Conservation (phyloP, 2,888 invertebrate genomes). For the Elegia similella region DNA sequence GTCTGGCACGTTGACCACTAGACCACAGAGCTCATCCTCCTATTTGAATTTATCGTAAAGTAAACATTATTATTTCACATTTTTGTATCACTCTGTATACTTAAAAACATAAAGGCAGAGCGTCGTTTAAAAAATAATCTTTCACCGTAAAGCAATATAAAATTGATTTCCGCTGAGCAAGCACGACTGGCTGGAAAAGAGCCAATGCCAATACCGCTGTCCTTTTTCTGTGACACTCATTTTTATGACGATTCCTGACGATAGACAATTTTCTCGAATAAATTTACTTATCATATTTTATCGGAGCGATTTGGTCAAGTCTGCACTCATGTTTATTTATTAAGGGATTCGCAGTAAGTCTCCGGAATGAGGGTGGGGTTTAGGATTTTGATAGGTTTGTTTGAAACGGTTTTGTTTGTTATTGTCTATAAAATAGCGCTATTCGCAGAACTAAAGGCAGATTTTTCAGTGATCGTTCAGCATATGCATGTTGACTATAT, state of each 20-base stretch:
- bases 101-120: no score
- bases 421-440: slow-evolving; percentile 3
- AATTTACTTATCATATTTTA: slow-evolving; percentile 59
- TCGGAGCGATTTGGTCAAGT: slow-evolving; percentile 46
- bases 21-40: no score
- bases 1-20: no score
- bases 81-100: no score
- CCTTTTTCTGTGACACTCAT: slow-evolving; percentile 39
- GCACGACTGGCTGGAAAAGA: slow-evolving; percentile 31
- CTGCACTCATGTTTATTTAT: slow-evolving; percentile 62
- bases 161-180: slow-evolving; percentile 45
- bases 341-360: slow-evolving; percentile 39
- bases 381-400: slow-evolving; percentile 29
- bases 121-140: not conserved
- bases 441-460: no score
- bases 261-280: slow-evolving; percentile 48
- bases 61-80: no score
- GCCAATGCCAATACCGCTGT: slow-evolving; percentile 38
- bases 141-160: slow-evolving; percentile 36
- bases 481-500: no score
- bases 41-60: no score
- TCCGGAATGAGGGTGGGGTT: slow-evolving; percentile 25
- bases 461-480: no score
- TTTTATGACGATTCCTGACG: slow-evolving; percentile 40
- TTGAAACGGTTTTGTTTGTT: slow-evolving; percentile 18